Evolutionary conservation across 2,888 invertebrate species (phyloP), one percentile per base, ranked within the genome.

Genomic region (Eilema griseolum): DNA sequence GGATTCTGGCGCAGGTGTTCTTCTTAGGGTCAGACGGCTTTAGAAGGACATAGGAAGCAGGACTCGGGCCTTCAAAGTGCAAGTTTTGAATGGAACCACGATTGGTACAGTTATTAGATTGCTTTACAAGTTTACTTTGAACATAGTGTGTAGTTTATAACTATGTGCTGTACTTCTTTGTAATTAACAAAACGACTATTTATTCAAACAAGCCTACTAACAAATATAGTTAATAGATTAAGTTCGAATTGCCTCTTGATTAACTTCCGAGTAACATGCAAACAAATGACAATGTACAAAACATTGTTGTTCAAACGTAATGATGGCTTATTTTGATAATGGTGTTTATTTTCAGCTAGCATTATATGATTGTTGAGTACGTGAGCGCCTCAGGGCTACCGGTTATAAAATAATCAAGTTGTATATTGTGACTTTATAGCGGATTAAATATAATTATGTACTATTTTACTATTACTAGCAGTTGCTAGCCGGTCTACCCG

Each of bases 371-470:
- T 31, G 46, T 41, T 20, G 67, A 14, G 56, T 63, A 69, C 68
- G 68, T 69, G 63, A 62, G 33, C 57, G 63, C 26, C 56, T 63
- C 57, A 63, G 63, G 16, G 63, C 37, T 57, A 59, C 68, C 28
- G n/a, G 57, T 59, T 63, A 37, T 62, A 62, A 66, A 60, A 66
- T n/a, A 41, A 60, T 66, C 12, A 16, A 12, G 12, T 60, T 60
- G 60, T 26, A 41, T 41, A 10, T 10, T 66, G 10, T 52, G 23
- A 52, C 1, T 31, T 31, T 56, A 8, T 52, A 12, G 7, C 28
- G n/a, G 46, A 46, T 63, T 46, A 46, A 20, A 63, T n/a, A 11
- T 41, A 26, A 4, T 60, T 28, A 59, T 20, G 20, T 60, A 60
- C 14, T n/a, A n/a, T n/a, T n/a, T n/a, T n/a, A n/a, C n/a, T n/a